Base-by-base conservation (phyloP, 2,797 vertebrate genomes). In the Molossus alvarezi region DNA sequence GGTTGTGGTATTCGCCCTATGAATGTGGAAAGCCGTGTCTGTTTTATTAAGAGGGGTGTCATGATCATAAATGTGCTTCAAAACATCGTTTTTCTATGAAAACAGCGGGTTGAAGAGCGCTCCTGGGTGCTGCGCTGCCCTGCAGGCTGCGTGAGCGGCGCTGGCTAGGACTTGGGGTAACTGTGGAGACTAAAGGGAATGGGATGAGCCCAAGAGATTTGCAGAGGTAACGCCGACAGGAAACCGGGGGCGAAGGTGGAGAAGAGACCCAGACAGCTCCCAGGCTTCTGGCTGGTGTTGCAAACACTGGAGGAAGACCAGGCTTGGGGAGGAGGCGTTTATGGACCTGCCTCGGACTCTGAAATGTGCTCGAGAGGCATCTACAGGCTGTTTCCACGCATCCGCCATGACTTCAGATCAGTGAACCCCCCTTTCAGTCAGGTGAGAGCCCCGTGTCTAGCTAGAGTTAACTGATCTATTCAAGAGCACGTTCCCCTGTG, bases 361-460 rank as follows among this genome's bases (percentile, higher is more conserved):
- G 25, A 95, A 90, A 85, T 90, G 23, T 81, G 13, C 10, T 90
- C 69, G 79, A 62, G n/a, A 71, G 65, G 27, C 11, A 17, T 91
- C 48, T 23, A 5, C 62, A 73, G 41, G 48, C 45, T 37, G 33
- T 80, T 69, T 89, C 45, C 75, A 23, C 45, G 27, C 3, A 9
- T 86, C 37, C 20, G 71, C 57, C 71, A n/a, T 20, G 15, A 85
- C 69, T 94, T 92, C 9, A 41, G 91, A 17, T 20, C 73, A 83
- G 82, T 58, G 80, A 90, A 57, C 11, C 15, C 51, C 55, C 29
- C 29, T 41, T 62, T 65, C 45, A 37, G 29, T 92, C 60, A 84
- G 29, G 13, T 21, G 58, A 90, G 45, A 76, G 62, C 89, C 60
- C 91, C 48, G 72, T 14, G n/a, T 65, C 14, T 62, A 60, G 29